Evolutionary conservation across 2,888 invertebrate species (phyloP).

Genomic region (Clusia tigrina): DNA sequence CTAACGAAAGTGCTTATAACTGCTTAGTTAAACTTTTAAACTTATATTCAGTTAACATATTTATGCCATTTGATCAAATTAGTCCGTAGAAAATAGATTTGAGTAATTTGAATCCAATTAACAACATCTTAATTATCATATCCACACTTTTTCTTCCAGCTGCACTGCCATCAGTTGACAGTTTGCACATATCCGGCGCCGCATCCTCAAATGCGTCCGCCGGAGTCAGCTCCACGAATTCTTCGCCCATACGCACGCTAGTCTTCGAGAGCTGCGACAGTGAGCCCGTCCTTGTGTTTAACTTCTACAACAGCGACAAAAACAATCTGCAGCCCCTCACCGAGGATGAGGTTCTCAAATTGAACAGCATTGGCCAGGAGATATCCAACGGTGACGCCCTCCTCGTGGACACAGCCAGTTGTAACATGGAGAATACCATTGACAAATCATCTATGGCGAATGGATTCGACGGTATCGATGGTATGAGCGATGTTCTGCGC

Average conservation of each 20-base stretch:
- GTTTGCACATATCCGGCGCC: no score
- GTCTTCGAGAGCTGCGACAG: constrained; percentile 38
- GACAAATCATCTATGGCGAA: constrained; percentile 47
- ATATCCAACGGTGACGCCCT: constrained; percentile 41
- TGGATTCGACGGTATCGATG: constrained; percentile 54
- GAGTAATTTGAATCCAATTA: no score
- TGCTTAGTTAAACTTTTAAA: no score
- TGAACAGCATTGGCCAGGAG: constrained; percentile 63
- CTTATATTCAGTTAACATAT: no score
- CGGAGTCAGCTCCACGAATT: constrained; percentile 35
- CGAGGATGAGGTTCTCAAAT: constrained; percentile 71
- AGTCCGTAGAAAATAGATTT: no score
- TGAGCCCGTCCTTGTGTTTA: constrained; percentile 74
- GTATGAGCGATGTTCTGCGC: constrained; percentile 57
- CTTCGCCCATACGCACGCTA: constrained; percentile 49
- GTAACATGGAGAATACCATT: constrained; percentile 48
- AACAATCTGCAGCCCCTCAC: constrained; percentile 74
- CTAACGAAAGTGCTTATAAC: no score
- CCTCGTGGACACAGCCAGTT: constrained; percentile 45
- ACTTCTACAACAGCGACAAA: constrained; percentile 69
- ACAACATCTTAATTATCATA: no score
- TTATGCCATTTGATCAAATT: no score
- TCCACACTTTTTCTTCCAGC: no score
- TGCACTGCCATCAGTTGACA: no score
- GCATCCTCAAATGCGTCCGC: not conserved